Base-by-base conservation (phyloP, 2,797 vertebrate genomes). In the Orestias chungarensis region DNA sequence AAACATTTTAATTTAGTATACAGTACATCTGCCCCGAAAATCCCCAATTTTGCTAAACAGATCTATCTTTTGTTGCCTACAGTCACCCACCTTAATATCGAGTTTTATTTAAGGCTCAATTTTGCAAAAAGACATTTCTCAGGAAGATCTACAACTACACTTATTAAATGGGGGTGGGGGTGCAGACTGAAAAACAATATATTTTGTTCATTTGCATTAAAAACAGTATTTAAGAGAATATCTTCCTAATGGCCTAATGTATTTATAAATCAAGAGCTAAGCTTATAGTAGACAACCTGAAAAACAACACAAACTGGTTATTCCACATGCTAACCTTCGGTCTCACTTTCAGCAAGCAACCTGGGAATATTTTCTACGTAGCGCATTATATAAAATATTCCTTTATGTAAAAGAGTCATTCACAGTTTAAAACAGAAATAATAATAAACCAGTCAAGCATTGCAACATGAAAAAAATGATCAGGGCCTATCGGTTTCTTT, bases 261-360 rank as follows among this genome's bases (percentile, higher is more conserved):
- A 38, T 38, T 35, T 40, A 35, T 0, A 18, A 10, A 27, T 27
- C 25, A 9, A 40, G 27, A 67, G 11, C 25, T 4, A 52, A 27
- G 38, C 8, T 9, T 4, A 50, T 40, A n/a, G n/a, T 6, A 23
- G 18, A 18, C 3, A 25, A 10, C 6, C 18, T 40, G 33, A 50
- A 27, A 5, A 12, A 52, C 29, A 15, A 38, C 33, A 35, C 55
- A 77, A 86, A 87, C 82, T 52, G 46, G 74, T 82, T 85, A 70
- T 73, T 18, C 23, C 4, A n/a, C 38, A 4, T 27, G 20, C 29
- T 11, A 20, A n/a, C 3, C 2, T 6, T 31, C 31, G 35, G 20
- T 23, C 33, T 2, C 3, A 12, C 10, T 6, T 20, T 10, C 6
- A 9, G 33, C 55, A 59, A 35, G 17, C 9, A 38, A 61, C 57